These are phyloP conservation scores for Panagrolaimus sp. DNA, from an alignment of 1,140 invertebrate species.

Conservation along the genomic window DNA sequence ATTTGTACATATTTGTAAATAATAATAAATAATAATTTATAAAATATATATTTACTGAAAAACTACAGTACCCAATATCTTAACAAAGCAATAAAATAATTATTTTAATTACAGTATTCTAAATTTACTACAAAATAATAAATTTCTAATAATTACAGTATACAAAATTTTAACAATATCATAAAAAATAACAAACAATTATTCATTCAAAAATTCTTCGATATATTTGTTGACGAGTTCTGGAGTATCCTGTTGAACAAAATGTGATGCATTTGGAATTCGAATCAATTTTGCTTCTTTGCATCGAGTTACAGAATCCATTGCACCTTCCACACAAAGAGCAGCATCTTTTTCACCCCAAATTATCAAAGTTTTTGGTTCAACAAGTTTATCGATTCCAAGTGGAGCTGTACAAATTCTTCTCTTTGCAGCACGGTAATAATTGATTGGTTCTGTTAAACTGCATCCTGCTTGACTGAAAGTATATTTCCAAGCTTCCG, in stretches of 20 bases:
- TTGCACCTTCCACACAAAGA: constrained; percentile 65
- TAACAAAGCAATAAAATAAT: no score
- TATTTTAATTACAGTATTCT: no score
- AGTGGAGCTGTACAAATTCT: background rate
- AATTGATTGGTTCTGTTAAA: constrained; percentile 74
- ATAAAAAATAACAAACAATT: no score
- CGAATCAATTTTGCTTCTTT: constrained; percentile 68
- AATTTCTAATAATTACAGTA: no score
- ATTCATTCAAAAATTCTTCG: constrained; percentile 65
- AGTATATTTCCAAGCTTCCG: constrained; percentile 74
- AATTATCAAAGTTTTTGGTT: constrained; percentile 65
- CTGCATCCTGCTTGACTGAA: constrained; percentile 61
- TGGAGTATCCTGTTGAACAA: constrained; percentile 71
- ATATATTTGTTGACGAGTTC: constrained; percentile 68
- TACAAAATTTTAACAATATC: no score
- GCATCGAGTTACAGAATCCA: constrained; percentile 68
- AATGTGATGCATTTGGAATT: constrained; percentile 69
- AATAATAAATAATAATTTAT: no score
- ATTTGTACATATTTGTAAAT: no score
- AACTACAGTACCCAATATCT: no score
- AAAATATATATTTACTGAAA: no score
- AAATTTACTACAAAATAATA: no score
- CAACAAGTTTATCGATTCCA: constrained; percentile 38
- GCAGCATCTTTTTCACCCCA: constrained; percentile 69
- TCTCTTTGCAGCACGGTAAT: constrained; percentile 66